Conservation (phyloP, 2,888 invertebrate species). For the Agriotes lineatus region DNA sequence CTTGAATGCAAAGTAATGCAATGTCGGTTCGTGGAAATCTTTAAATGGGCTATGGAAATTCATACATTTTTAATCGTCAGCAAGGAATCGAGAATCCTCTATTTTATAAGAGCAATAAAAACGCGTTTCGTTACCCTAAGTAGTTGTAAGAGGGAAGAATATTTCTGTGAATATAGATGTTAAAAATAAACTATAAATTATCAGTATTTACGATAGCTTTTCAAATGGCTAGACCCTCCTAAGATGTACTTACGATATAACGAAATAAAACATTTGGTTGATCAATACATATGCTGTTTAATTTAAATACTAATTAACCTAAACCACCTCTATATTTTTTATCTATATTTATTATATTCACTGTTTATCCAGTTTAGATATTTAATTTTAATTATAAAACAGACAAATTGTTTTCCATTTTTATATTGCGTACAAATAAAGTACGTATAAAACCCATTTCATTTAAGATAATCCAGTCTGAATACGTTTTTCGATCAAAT, state of each 20-base stretch:
- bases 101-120: conserved; percentile 28
- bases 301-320: background rate
- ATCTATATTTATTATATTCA: no score
- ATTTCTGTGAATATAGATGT: conserved; percentile 58
- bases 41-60: no score
- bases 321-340: no score
- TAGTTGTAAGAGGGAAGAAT: conserved; percentile 32
- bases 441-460: no score
- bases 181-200: conserved; percentile 65
- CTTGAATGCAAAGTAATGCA: no score
- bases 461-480: no score
- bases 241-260: conserved; percentile 63
- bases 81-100: background rate
- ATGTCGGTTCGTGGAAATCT: no score
- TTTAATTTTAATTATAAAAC: no score
- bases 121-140: background rate
- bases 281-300: conserved; percentile 25
- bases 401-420: no score
- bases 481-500: no score
- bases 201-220: conserved; percentile 68
- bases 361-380: no score
- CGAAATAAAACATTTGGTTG: conserved; percentile 55
- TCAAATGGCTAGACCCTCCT: conserved; percentile 67
- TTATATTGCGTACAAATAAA: no score
- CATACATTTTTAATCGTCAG: background rate